Conservation (phyloP, 2,797 vertebrate species). For the Petrocephalus schoutedeni region DNA sequence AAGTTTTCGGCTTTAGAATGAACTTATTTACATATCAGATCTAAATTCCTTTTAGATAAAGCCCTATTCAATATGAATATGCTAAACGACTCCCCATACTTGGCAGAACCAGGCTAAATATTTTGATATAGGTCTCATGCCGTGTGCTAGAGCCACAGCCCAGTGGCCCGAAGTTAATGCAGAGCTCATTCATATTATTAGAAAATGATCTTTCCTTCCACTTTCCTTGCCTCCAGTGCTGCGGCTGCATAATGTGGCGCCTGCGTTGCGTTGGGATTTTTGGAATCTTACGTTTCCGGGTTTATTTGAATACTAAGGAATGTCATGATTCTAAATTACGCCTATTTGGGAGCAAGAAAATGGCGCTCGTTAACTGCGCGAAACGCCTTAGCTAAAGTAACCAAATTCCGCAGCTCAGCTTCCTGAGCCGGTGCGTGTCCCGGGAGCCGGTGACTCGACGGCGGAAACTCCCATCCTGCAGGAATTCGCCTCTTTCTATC, state of each 20-base stretch:
- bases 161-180: not conserved
- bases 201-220: not conserved
- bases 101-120: not conserved
- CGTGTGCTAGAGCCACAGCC: not conserved
- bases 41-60: not conserved
- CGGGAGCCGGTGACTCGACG: not conserved
- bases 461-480: slow-evolving; percentile 56
- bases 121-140: not conserved
- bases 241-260: not conserved
- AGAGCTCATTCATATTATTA: not conserved
- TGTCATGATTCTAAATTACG: not conserved
- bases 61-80: not conserved
- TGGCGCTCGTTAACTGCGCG: not conserved
- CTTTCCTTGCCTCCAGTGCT: not conserved
- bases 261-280: not conserved
- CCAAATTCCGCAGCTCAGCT: not conserved
- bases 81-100: not conserved
- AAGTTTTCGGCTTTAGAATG: not conserved
- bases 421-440: not conserved
- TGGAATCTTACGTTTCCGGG: not conserved
- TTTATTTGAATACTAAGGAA: slow-evolving; percentile 1
- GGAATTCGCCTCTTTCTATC: slow-evolving; percentile 69
- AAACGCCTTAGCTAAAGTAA: not conserved
- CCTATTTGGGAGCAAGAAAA: not conserved
- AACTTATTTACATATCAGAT: not conserved